Evolutionary conservation across 2,888 invertebrate genomes (phyloP).

Genomic region (Galerucella pusilla): DNA sequence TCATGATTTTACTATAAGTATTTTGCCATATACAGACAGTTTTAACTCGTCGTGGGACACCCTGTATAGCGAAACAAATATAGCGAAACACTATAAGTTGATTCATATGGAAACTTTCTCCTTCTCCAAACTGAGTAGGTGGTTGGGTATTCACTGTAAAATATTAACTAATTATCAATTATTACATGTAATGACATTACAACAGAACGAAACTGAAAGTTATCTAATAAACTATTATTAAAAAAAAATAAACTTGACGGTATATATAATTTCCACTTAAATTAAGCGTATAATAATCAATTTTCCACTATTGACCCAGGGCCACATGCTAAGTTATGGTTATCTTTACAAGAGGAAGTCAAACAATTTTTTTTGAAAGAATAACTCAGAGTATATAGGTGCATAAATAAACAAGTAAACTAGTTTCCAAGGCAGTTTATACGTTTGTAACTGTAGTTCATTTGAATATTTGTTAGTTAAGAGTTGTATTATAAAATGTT

Average conservation of each 20-base stretch:
- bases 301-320: constrained; percentile 3
- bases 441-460: constrained; percentile 1
- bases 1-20: no score
- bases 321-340: not conserved
- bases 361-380: constrained; percentile 1
- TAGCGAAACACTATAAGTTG: not conserved
- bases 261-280: not conserved
- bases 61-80: not conserved
- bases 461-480: constrained; percentile 15
- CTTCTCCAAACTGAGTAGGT: not conserved
- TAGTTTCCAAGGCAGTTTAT: constrained; percentile 19
- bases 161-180: constrained; percentile 19
- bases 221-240: constrained; percentile 21
- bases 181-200: constrained; percentile 18
- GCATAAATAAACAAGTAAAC: constrained; percentile 13
- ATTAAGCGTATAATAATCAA: constrained; percentile 3
- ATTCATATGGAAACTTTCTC: not conserved
- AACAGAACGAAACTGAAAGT: constrained; percentile 22
- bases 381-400: not conserved
- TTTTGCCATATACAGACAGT: no score
- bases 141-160: constrained; percentile 23
- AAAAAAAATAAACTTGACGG: constrained; percentile 1
- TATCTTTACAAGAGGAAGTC: not conserved
- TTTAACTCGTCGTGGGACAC: no score
- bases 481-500: not conserved